Percentiles rank a stretch among this genome's conserved stretches.
phyloP scores from a whole-genome alignment of 2,113 vertebrate species.

The Ptychochromis oligacanthus region DNA sequence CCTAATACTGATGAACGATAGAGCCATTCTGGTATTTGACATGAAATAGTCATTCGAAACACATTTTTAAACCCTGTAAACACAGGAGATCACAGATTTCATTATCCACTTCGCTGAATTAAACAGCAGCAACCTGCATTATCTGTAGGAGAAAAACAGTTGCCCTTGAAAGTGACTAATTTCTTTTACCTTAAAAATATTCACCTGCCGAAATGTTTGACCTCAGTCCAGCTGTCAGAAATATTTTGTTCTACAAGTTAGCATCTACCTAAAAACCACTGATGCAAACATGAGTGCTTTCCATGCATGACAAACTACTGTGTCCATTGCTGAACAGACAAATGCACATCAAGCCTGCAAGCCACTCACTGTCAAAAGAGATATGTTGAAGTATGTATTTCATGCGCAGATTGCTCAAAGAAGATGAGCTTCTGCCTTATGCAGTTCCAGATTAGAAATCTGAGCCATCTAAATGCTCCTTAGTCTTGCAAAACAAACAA shows the following conservation, averaged over 20 bases:
- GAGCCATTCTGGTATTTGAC: background rate
- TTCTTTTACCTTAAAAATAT: background rate
- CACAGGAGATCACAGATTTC: too few species aligned
- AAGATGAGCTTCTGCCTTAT: background rate
- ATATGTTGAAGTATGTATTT: background rate
- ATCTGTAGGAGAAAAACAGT: background rate
- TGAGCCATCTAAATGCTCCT: background rate
- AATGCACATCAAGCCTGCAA: slow-evolving; percentile 3
- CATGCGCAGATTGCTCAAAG: slow-evolving; percentile 22
- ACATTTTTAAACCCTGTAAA: background rate
- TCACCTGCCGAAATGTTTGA: background rate
- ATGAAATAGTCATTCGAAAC: background rate
- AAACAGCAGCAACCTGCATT: background rate
- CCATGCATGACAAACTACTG: slow-evolving; percentile 27
- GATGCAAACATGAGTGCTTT: slow-evolving; percentile 13
- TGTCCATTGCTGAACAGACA: slow-evolving; percentile 15
- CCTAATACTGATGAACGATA: background rate
- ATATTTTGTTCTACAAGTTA: background rate
- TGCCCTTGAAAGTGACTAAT: background rate
- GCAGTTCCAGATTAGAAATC: background rate
- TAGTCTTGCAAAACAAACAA: background rate
- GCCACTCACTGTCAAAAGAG: slow-evolving; percentile 6
- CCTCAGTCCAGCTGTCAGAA: background rate
- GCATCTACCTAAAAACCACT: background rate
- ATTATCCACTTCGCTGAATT: background rate